Conservation (phyloP, 53 echinoderm and acorn worm species). For the Echinometra lucunter region DNA sequence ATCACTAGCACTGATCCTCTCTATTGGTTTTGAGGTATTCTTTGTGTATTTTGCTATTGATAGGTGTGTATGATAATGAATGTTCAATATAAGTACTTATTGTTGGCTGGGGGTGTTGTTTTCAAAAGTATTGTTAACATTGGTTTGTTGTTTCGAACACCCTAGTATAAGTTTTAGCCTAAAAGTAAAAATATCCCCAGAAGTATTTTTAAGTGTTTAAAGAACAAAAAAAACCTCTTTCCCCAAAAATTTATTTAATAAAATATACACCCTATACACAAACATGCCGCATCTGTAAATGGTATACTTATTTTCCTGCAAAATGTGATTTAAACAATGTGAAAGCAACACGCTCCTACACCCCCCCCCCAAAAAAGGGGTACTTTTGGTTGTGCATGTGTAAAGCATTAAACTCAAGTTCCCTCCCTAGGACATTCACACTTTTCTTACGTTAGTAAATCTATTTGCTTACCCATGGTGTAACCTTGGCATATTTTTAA, state of each 20-base stretch:
- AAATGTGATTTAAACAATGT: conserved; percentile 35
- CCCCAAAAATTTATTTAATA: background rate
- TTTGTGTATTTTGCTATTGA: conserved; percentile 41
- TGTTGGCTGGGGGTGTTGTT: background rate
- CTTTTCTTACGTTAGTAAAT: too few species aligned
- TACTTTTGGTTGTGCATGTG: too few species aligned
- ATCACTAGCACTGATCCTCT: conserved; percentile 22
- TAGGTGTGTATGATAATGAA: too few species aligned
- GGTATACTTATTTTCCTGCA: conserved; percentile 27
- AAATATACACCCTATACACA: conserved; percentile 19
- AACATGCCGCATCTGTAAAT: conserved; percentile 56
- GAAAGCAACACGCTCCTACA: conserved; percentile 14
- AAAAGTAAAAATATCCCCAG: conserved; percentile 26
- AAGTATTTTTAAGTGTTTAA: conserved; percentile 14
- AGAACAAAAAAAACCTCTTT: background rate
- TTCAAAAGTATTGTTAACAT: conserved; percentile 28
- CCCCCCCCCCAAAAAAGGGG: too few species aligned
- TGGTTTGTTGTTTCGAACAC: background rate
- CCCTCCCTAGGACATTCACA: too few species aligned
- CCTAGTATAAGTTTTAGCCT: background rate
- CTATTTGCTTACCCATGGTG: too few species aligned
- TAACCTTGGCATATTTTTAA: too few species aligned
- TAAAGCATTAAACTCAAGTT: too few species aligned
- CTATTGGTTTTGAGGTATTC: conserved; percentile 34
- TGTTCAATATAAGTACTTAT: conserved; percentile 24